Evolutionary conservation across 2,113 vertebrate species (phyloP), one percentile per base, ranked within the genome.

Genomic region (Stigmatopora nigra): DNA sequence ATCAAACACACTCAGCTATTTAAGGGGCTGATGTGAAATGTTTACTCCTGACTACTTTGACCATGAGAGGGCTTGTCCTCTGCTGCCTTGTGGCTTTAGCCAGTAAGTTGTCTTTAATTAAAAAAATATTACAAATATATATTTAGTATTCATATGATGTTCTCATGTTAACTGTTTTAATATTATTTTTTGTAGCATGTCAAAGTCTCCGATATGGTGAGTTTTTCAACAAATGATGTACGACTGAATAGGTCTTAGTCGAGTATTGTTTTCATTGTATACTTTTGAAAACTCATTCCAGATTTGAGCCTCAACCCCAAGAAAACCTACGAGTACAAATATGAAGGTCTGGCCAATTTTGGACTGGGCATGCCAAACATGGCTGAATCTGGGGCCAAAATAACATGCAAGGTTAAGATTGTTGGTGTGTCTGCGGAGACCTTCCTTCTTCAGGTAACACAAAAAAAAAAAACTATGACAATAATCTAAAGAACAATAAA

Each of bases 301-400:
- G 91, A 87, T 12, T 69, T 81, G 15, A 35, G n/a, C 17, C 68
- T 92, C 64, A 78, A 89, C 68, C 70, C 72, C 0, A 79, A 77
- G 65, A 91, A 89, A 69, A 79, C 76, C 2, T 90, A 92, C 1
- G 78, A 89, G 51, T 91, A 91, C 75, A 87, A 70, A 71, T 92
- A 92, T 82, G 84, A 82, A 38, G 90, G 90, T 38, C 0, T 35
- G 44, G 83, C 86, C 36, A 86, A 77, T 44, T 79, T 90, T 56
- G 89, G 89, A 31, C 86, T 85, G 0, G 84, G 75, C 20, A 68
- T 79, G 51, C 73, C 80, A 61, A 80, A 88, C 68, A 57, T 87
- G 8, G 87, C 84, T 0, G 82, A 89, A 68, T 87, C 91, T 44
- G 88, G 80, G 0, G 68, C 79, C 38, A 89, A 66, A 69, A 61